These are phyloP conservation scores for Helicoverpa zea DNA, from an alignment of 1,140 invertebrate species.

Conservation along the genomic window DNA sequence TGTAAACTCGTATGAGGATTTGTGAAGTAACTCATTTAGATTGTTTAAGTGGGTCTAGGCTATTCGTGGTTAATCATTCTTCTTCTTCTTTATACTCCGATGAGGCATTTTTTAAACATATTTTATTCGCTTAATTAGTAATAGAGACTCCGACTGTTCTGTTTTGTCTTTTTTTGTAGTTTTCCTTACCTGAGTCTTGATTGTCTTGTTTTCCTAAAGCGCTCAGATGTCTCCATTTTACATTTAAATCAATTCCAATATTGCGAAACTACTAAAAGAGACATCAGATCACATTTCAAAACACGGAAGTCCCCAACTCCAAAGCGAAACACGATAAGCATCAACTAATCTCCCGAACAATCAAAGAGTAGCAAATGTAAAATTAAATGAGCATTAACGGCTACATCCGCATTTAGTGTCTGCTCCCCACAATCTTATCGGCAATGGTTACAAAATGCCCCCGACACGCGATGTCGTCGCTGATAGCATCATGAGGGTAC, in stretches of 20 bases:
- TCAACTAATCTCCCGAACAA: slow-evolving; percentile 3
- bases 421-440: slow-evolving; percentile 29
- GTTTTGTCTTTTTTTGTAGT: too few relatives aligned
- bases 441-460: slow-evolving; percentile 23
- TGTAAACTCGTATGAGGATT: not conserved
- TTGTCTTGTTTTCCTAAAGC: too few relatives aligned
- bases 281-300: not conserved
- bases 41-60: not conserved
- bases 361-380: slow-evolving; percentile 27
- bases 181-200: too few relatives aligned
- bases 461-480: slow-evolving; percentile 25
- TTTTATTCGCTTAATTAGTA: too few relatives aligned
- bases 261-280: not conserved
- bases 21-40: not conserved
- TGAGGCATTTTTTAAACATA: too few relatives aligned
- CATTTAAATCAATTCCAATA: too few relatives aligned
- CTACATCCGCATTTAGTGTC: slow-evolving; percentile 41
- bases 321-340: not conserved
- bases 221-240: too few relatives aligned
- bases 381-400: slow-evolving; percentile 41
- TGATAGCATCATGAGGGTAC: slow-evolving; percentile 37
- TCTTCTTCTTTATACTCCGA: too few relatives aligned
- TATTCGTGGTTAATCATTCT: not conserved
- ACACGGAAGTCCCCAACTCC: too few relatives aligned
- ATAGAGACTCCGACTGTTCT: too few relatives aligned